Evolutionary conservation across 2,113 vertebrate species (phyloP).

Genomic region (Paedocypris sp.): DNA sequence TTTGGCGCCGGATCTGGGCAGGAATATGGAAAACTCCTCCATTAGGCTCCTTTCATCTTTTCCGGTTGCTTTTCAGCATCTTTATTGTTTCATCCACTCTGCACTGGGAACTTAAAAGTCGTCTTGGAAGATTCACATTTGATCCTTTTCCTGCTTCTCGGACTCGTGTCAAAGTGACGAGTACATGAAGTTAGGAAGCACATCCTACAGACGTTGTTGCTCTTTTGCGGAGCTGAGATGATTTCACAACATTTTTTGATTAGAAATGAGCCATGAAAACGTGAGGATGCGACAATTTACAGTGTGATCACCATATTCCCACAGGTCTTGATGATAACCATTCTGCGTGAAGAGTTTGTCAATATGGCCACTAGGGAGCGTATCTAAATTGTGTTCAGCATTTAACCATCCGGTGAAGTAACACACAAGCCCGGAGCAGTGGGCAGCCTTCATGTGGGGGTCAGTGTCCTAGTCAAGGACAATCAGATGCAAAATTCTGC

Average conservation of each 20-base stretch:
- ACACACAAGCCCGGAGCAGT: no score
- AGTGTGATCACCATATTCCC: background rate
- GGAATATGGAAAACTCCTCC: constrained; percentile 33
- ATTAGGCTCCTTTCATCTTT: constrained; percentile 28
- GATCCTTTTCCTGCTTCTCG: background rate
- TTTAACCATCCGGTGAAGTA: no score
- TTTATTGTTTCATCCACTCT: constrained; percentile 6
- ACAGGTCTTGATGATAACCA: constrained; percentile 13
- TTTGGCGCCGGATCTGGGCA: constrained; percentile 13
- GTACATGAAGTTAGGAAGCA: no score
- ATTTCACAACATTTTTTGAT: background rate
- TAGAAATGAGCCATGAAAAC: background rate
- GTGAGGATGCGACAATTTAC: background rate
- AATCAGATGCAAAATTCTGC: no score
- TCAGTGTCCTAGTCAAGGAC: no score
- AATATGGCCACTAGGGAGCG: no score
- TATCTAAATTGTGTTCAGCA: no score
- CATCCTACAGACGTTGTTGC: background rate
- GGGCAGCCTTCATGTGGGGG: no score
- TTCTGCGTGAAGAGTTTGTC: constrained; percentile 19
- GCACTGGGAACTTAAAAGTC: constrained; percentile 8
- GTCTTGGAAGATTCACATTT: background rate
- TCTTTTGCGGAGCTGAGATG: background rate
- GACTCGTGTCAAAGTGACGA: background rate
- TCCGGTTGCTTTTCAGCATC: background rate